Evolutionary conservation across 2,797 vertebrate species (phyloP), one percentile per base, ranked within the genome.

Genomic region (Meda fulgida): DNA sequence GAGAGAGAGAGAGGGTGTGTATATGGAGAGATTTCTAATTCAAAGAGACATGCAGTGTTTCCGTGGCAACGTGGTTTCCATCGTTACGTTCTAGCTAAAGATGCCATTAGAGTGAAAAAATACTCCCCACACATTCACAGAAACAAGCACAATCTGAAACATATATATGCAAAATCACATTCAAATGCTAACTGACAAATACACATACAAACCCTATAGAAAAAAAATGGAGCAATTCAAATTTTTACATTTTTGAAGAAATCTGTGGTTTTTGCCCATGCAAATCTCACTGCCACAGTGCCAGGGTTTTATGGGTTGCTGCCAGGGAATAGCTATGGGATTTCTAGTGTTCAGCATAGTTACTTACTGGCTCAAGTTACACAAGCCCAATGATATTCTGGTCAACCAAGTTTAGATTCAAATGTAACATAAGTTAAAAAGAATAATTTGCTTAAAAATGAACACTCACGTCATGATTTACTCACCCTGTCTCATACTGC

Each of bases 31-130:
- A 96, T 96, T 96, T 96, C 96, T 97, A 96, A 98, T 97, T 98
- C 96, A 96, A 96, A 97, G 93, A 97, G 96, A 96, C 95, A 93
- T 95, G 93, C 94, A 94, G 96, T 93, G 96, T 98, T 96, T 95
- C 96, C 96, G 95, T 98, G 95, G 96, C 94, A 98, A 98, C 97
- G 90, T 93, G 93, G 96, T 96, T 94, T 89, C 95, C 95, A 95
- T 95, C 90, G 95, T 94, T 94, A 96, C 94, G 84, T 88, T 92
- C 92, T 89, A 91, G 92, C 93, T 95, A 95, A 95, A 95, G 95
- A 96, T 95, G 93, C 94, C 93, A 95, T 95, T 94, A 94, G 92
- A 93, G 93, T 94, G 90, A 93, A 93, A 94, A 94, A 94, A 93
- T 91, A 92, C 87, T 90, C 89, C 89, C 63, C 78, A 92, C 84